Evolutionary conservation across 2,113 vertebrate genomes (phyloP).

Genomic region (Seriola dumerili): DNA sequence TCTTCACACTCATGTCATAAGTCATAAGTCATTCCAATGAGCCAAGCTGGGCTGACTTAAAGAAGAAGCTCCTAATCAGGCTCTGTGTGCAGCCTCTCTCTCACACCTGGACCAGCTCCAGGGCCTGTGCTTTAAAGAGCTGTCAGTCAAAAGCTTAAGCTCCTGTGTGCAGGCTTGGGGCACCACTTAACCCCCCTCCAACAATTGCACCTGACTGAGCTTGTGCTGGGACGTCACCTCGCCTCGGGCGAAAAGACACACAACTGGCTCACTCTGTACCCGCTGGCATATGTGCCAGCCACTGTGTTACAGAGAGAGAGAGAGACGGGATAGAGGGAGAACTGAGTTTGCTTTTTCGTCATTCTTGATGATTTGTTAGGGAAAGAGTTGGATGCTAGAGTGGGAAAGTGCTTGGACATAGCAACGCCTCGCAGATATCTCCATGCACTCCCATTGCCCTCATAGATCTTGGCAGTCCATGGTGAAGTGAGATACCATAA

Average conservation of each 20-base stretch:
- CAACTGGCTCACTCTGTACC: conserved; percentile 20
- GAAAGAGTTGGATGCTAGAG: conserved; percentile 33
- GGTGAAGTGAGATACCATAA: conserved; percentile 69
- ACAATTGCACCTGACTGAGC: conserved; percentile 62
- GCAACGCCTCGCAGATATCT: conserved; percentile 55
- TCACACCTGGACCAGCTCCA: conserved; percentile 80
- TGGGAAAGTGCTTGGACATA: conserved; percentile 51
- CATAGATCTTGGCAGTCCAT: conserved; percentile 66
- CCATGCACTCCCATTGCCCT: conserved; percentile 58
- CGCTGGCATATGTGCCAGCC: conserved; percentile 44
- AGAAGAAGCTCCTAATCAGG: conserved; percentile 49
- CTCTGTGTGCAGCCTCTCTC: conserved; percentile 25
- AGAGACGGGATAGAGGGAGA: neutral
- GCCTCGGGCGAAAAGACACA: conserved; percentile 51
- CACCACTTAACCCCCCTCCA: conserved; percentile 66
- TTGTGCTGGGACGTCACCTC: conserved; percentile 53
- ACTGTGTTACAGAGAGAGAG: conserved; percentile 11
- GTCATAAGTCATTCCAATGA: conserved; percentile 42
- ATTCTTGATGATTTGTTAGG: conserved; percentile 15
- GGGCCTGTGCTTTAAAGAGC: conserved; percentile 66
- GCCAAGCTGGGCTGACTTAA: conserved; percentile 16
- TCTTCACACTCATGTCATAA: conserved; percentile 38
- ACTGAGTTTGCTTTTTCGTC: neutral
- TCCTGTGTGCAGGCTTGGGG: conserved; percentile 68
- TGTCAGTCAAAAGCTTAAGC: conserved; percentile 78